phyloP scores from a whole-genome alignment of 2,888 invertebrate species.

The Apomyelois bistriatella region DNA sequence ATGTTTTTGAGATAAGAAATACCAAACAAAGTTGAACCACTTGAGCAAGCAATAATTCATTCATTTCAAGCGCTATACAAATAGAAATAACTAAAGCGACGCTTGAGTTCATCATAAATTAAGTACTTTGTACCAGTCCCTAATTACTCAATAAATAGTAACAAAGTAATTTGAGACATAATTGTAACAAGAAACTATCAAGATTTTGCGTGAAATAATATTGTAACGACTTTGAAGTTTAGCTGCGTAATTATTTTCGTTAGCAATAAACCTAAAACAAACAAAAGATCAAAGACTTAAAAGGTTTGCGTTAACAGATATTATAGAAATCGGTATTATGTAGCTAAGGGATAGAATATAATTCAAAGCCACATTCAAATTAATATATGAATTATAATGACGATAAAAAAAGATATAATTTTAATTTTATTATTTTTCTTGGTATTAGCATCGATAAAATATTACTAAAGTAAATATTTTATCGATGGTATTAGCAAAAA shows the following conservation, averaged over 20 bases:
- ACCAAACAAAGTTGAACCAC: conserved; percentile 36
- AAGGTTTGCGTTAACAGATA: background rate
- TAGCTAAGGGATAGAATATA: too few relatives aligned
- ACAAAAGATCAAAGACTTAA: background rate
- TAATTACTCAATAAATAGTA: background rate
- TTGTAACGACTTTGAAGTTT: background rate
- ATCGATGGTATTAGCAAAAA: too few relatives aligned
- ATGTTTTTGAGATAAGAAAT: conserved; percentile 49
- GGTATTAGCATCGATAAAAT: too few relatives aligned
- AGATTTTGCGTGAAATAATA: background rate
- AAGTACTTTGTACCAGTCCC: background rate
- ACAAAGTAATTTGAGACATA: conserved; percentile 1
- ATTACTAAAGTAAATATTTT: too few relatives aligned
- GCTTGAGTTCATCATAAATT: background rate
- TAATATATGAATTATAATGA: too few relatives aligned
- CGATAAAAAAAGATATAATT: too few relatives aligned
- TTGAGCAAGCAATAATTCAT: conserved; percentile 55
- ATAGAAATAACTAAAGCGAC: background rate
- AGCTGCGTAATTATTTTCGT: background rate
- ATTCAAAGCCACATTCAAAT: too few relatives aligned
- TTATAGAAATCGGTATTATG: too few relatives aligned
- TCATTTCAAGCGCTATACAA: conserved; percentile 46
- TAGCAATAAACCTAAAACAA: background rate
- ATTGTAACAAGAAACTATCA: conserved; percentile 4
- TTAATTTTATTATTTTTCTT: too few relatives aligned